Conservation (phyloP, 1,140 invertebrate genomes). For the Temnothorax nylanderi region DNA sequence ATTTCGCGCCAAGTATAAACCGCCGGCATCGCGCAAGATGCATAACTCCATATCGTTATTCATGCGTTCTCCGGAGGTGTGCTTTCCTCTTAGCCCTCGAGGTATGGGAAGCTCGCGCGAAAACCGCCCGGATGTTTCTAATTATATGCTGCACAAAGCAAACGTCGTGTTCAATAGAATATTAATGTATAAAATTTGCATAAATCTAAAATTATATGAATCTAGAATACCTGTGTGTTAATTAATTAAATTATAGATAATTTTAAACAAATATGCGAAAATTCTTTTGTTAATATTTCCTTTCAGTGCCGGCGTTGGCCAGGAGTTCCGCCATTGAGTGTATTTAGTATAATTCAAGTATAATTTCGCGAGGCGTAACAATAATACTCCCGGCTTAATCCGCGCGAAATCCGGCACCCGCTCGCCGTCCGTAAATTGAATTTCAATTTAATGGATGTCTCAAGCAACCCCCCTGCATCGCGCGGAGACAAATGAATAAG, state of each 20-base stretch:
- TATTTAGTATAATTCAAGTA: constrained; percentile 14
- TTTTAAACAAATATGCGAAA: not conserved
- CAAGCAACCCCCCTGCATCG: not conserved
- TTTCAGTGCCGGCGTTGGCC: not conserved
- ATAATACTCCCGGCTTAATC: constrained; percentile 28
- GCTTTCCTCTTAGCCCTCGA: constrained; percentile 11
- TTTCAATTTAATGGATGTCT: constrained; percentile 43
- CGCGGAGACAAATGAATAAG: constrained; percentile 45
- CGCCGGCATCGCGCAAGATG: not conserved
- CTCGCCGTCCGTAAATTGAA: constrained; percentile 36
- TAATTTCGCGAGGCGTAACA: constrained; percentile 18
- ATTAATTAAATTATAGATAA: not conserved
- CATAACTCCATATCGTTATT: constrained; percentile 25
- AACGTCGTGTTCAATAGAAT: not conserved
- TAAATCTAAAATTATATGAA: too few species aligned
- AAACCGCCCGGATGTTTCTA: not conserved
- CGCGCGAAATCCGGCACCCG: constrained; percentile 22
- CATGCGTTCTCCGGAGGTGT: constrained; percentile 12
- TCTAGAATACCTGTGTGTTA: too few species aligned
- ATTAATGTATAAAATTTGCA: not conserved
- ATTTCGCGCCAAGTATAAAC: not conserved
- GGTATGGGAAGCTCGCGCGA: not conserved
- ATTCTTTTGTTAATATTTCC: not conserved
- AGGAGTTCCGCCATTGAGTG: too few species aligned
- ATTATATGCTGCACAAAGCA: constrained; percentile 20